Evolutionary conservation across 1,140 invertebrate species (phyloP), one percentile per base, ranked within the genome.

Genomic region (Drosophila dunni): DNA sequence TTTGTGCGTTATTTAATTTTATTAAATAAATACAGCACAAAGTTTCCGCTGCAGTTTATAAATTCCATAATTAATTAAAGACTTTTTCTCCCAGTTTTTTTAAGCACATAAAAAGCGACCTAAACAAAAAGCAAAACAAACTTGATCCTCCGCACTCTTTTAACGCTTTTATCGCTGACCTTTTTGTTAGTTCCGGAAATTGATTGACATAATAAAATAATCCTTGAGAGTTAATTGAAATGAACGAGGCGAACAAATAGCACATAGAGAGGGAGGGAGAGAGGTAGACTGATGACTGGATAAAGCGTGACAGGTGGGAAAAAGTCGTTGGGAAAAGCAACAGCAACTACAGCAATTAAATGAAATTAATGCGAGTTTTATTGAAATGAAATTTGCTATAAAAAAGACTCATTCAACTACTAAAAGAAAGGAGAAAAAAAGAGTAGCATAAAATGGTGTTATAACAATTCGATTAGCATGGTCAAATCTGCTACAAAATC

Each of bases 131-230:
- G 36, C 29, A 57, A 58, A 61, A 74, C 17, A 24, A 15, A 60
- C 44, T 64, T 40, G 24, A 42, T 34, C 38, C 36, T 40, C 34
- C n/a, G 10, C 36, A 8, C 56, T 48, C 33, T 51, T 24, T 56
- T 45, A 17, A 17, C 62, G 62, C 44, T 81, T 81, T 81, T 77
- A 81, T 75, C 65, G 72, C 73, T 75, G 79, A 71, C 76, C n/a
- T 88, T 86, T 86, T 88, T 29, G 24, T 29, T 88, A 86, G 83
- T 79, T 78, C 62, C 84, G 83, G 84, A 88, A 88, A 89, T 88
- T 88, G 83, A 89, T 88, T 80, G 84, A 88, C 84, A 88, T 89
- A 88, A 88, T 88, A 88, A 88, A 88, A 88, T 88, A 88, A 88
- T 88, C 83, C 83, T 88, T 82, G 66, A 88, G 79, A 79, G 84